Conservation (phyloP, 2,797 vertebrate genomes). For the Simalia tracyae region DNA sequence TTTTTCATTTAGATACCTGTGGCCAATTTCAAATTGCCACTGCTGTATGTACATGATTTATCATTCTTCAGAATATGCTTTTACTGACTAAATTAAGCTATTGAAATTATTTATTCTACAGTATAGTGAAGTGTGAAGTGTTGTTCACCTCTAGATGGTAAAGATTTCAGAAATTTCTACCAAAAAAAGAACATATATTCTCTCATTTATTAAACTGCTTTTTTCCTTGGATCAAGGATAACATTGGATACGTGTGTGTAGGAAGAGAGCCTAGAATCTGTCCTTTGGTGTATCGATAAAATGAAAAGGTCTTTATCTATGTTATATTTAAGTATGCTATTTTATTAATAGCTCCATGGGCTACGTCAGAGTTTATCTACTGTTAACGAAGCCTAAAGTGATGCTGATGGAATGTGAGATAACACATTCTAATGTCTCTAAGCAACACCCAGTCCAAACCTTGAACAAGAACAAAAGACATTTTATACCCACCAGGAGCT, state of each 20-base stretch:
- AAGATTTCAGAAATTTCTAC: constrained; percentile 12
- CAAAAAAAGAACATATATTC: neutral
- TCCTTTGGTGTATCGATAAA: constrained; percentile 11
- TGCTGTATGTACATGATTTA: neutral
- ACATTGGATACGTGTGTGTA: neutral
- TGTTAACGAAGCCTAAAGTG: constrained; percentile 1
- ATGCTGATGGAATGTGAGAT: constrained; percentile 60
- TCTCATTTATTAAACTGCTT: constrained; percentile 37
- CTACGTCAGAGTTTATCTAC: constrained; percentile 46
- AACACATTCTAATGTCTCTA: constrained; percentile 23
- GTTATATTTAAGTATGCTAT: constrained; percentile 21
- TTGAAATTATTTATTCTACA: constrained; percentile 3
- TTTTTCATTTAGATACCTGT: neutral
- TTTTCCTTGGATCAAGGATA: constrained; percentile 14
- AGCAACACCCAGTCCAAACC: constrained; percentile 15
- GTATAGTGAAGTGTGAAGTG: constrained; percentile 12
- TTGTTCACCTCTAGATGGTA: constrained; percentile 7
- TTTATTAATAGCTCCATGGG: constrained; percentile 29
- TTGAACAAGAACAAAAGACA: constrained; percentile 54
- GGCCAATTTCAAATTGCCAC: neutral
- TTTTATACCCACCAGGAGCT: constrained; percentile 61
- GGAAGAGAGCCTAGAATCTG: constrained; percentile 23
- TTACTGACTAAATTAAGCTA: neutral
- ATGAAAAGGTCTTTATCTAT: constrained; percentile 33
- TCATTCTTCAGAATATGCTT: neutral